A percentile compares a stretch with the other conserved stretches of the same genome.
phyloP scores from a whole-genome alignment of 2,888 invertebrate species.

The Piscicola geometra region DNA sequence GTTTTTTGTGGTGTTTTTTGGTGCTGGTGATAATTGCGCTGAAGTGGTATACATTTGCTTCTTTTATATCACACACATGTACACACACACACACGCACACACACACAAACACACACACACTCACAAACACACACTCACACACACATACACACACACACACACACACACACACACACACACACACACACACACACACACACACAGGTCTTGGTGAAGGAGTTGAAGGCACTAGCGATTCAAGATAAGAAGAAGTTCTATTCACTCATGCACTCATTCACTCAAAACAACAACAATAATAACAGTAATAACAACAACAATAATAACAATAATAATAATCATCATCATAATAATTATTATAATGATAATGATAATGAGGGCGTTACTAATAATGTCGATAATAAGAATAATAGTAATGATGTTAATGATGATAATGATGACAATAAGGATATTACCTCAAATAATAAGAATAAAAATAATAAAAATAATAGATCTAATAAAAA shows the following conservation, averaged over 20 bases:
- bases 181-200: no score
- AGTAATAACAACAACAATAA: constrained; percentile 7
- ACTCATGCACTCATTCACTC: constrained; percentile 16
- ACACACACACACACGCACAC: no score
- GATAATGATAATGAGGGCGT: not conserved
- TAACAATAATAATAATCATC: constrained; percentile 6
- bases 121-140: no score
- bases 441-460: not conserved
- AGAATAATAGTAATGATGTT: constrained; percentile 4
- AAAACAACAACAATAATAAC: constrained; percentile 6
- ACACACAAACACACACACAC: no score
- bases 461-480: no score
- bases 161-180: no score
- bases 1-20: no score
- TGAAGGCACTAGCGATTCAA: constrained; percentile 21
- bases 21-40: no score
- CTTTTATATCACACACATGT: no score
- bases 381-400: constrained; percentile 2
- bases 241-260: constrained; percentile 26
- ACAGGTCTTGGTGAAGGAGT: constrained; percentile 29
- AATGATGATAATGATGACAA: not conserved
- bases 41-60: no score
- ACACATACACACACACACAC: no score
- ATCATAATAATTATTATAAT: constrained; percentile 6
- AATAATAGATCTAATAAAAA: no score